Conservation (phyloP, 1,140 invertebrate genomes). For the Orius insidiosus region DNA sequence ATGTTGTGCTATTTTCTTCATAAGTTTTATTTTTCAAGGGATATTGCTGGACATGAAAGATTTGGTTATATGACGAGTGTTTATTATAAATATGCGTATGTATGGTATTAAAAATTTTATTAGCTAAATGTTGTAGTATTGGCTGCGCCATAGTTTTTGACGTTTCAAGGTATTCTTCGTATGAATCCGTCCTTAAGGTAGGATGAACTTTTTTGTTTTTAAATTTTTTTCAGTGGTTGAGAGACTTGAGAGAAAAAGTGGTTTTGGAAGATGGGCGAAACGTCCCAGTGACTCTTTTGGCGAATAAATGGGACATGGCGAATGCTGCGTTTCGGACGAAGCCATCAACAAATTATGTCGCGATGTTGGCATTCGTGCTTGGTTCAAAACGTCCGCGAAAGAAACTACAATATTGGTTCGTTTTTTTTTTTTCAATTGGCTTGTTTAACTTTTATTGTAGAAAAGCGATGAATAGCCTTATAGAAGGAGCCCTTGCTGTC, state of each 20-base stretch:
- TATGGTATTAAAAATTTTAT: slow-evolving; percentile 20
- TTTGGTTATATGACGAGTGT: slow-evolving; percentile 78
- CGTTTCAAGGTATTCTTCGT: slow-evolving; percentile 51
- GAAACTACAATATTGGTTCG: slow-evolving; percentile 69
- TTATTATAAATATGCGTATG: slow-evolving; percentile 75
- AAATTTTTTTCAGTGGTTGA: slow-evolving; percentile 33
- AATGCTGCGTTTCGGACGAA: slow-evolving; percentile 26
- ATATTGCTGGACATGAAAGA: slow-evolving; percentile 65
- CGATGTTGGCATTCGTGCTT: slow-evolving; percentile 38
- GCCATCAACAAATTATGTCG: slow-evolving; percentile 34
- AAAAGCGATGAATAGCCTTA: no score
- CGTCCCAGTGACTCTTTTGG: slow-evolving; percentile 61
- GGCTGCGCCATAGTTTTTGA: slow-evolving; percentile 71
- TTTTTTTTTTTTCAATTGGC: no score
- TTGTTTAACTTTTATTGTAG: no score
- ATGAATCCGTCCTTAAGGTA: slow-evolving; percentile 53
- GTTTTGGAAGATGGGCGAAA: slow-evolving; percentile 50
- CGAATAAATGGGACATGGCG: slow-evolving; percentile 57
- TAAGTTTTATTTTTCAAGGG: slow-evolving; percentile 34
- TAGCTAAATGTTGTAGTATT: slow-evolving; percentile 31
- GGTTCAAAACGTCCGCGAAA: slow-evolving; percentile 66
- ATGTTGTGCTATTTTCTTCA: no score
- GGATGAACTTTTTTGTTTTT: slow-evolving; percentile 13
- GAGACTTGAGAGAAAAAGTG: slow-evolving; percentile 51
- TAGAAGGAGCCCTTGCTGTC: no score